Evolutionary conservation across 2,888 invertebrate genomes (phyloP), one percentile per base, ranked within the genome.

Genomic region (Mayetiola destructor): DNA sequence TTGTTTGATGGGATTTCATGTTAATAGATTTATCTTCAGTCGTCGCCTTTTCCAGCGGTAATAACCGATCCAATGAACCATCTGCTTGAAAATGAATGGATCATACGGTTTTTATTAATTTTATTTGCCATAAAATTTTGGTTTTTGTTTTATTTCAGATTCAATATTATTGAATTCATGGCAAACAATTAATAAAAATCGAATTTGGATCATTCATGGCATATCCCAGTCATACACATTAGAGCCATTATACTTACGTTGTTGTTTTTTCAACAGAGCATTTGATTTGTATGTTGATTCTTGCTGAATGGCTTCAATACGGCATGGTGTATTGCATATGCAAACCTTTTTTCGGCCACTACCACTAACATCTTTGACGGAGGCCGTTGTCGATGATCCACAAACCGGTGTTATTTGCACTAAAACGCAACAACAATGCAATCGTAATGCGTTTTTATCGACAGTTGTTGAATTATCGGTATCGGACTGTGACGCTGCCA

Each of bases 361-460:
- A 48, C 66, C 64, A 56, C 67, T 64, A 55, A 66, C 66, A 60
- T 66, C 67, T 61, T 69, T 70, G 68, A 71, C 70, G 67, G 71
- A 69, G 70, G 53, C 53, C 53, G 53, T 53, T 53, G 53, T 53
- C 32, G 53, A 53, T 30, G 30, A 62, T 56, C 61, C 62, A 32
- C 70, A 68, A 64, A 71, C 72, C 64, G 73, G 72, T 64, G 73
- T 72, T 67, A 73, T 72, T 68, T 73, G 72, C 66, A 73, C 73
- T 67, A 73, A 71, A 70, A 73, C 72, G 69, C 73, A 73, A 71
- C 73, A 73, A 67, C 73, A 73, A 68, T 73, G 72, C 65, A 73
- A 69, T 68, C 71, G 71, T 68, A 73, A 69, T 68, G 72, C 67
- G 64, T 72, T 73, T 64, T 71, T 73, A 65, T 72, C 71, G 66